Conservation (phyloP, 1,140 invertebrate species). For the Aphaenogaster ashmeadi region DNA sequence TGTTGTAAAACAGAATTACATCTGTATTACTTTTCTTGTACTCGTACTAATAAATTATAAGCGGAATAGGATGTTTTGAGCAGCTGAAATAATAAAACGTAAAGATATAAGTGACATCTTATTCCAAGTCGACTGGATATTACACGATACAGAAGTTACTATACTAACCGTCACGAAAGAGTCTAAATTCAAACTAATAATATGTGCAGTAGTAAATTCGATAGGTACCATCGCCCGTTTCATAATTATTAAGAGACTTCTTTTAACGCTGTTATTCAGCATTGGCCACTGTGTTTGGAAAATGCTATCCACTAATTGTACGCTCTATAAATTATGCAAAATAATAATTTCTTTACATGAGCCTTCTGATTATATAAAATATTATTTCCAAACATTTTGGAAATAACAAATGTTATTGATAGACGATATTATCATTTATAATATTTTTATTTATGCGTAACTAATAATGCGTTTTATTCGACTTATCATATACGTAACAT, state of each 20-base stretch:
- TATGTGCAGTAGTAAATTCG: constrained; percentile 3
- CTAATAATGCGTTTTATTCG: not conserved
- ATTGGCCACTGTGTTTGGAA: constrained; percentile 42
- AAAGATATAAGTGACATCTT: not conserved
- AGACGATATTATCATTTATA: not conserved
- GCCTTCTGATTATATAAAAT: not conserved
- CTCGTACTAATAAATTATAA: constrained; percentile 61
- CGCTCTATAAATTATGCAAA: constrained; percentile 21
- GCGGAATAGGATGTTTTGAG: constrained; percentile 65
- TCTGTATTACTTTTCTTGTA: constrained; percentile 12
- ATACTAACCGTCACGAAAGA: constrained; percentile 59
- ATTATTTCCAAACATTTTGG: no score
- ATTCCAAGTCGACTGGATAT: not conserved
- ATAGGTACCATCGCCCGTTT: constrained; percentile 49
- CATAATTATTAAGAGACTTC: constrained; percentile 49
- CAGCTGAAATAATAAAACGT: constrained; percentile 53
- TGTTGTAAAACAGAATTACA: not conserved
- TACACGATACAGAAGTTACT: not conserved
- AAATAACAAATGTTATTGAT: no score
- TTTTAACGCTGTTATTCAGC: not conserved
- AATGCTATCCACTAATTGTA: constrained; percentile 9
- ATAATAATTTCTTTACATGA: not conserved
- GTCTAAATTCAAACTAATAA: constrained; percentile 46
- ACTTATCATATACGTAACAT: not conserved
- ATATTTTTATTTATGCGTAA: not conserved